A percentile compares a stretch with the other conserved stretches of the same genome.
Evolutionary conservation across 2,797 vertebrate genomes (phyloP).

Genomic region (Scomberomorus guttatus): DNA sequence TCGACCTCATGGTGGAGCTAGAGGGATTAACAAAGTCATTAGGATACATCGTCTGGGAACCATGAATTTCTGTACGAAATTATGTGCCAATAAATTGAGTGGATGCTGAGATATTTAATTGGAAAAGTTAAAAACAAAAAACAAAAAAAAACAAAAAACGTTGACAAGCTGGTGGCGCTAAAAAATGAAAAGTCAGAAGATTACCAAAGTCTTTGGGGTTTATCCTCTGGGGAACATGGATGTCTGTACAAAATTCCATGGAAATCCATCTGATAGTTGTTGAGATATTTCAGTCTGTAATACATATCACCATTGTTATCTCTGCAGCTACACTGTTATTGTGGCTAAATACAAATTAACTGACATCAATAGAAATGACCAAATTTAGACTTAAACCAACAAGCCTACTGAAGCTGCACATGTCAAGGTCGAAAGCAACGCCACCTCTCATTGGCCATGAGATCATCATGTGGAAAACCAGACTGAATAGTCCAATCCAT

Average conservation of each 20-base stretch:
- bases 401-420: slow-evolving; percentile 7
- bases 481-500: slow-evolving; percentile 41
- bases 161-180: background rate
- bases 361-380: no score
- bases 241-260: background rate
- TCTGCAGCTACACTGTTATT: background rate
- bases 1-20: background rate
- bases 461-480: slow-evolving; percentile 54
- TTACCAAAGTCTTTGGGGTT: background rate
- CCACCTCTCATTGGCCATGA: slow-evolving; percentile 42
- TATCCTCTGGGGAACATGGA: background rate
- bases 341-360: no score
- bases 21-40: background rate
- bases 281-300: background rate
- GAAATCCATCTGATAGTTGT: background rate
- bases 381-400: slow-evolving; percentile 6
- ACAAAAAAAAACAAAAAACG: no score
- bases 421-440: slow-evolving; percentile 33
- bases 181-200: background rate
- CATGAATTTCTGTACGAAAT: background rate
- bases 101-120: background rate
- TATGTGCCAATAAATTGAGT: background rate
- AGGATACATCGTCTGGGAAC: background rate
- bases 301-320: background rate
- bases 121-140: background rate